phyloP scores from a whole-genome alignment of 1,140 invertebrate species.

The Papilio aristodemus region DNA sequence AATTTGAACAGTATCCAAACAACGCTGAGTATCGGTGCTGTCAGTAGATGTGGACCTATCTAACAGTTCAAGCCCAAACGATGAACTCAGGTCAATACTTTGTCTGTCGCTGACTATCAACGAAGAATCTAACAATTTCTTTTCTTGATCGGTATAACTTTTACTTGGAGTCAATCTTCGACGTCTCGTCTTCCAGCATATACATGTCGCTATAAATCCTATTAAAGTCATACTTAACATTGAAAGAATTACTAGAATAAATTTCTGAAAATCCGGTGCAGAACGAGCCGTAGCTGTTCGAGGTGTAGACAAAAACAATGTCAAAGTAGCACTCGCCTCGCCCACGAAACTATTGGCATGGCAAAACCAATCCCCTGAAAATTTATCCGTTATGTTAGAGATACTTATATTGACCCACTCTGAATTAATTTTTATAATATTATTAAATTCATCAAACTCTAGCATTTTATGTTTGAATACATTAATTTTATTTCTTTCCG shows the following conservation, averaged over 20 bases:
- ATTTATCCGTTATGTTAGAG: conserved; percentile 71
- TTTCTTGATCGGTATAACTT: conserved; percentile 92
- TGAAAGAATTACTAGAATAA: conserved; percentile 65
- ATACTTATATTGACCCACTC: conserved; percentile 75
- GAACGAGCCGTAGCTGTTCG: conserved; percentile 62
- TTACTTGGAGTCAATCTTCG: conserved; percentile 85
- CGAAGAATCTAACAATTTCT: conserved; percentile 87
- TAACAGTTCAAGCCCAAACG: conserved; percentile 82
- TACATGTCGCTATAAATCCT: conserved; percentile 64
- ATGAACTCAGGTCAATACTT: conserved; percentile 75
- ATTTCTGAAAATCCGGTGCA: conserved; percentile 70
- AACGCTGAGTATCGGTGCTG: conserved; percentile 61
- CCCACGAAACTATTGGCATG: conserved; percentile 69
- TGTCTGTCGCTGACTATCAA: conserved; percentile 87
- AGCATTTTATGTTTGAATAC: conserved; percentile 53
- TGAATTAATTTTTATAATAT: conserved; percentile 67
- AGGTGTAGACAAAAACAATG: conserved; percentile 67
- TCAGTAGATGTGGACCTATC: conserved; percentile 75
- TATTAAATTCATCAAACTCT: conserved; percentile 59
- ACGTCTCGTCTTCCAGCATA: conserved; percentile 74
- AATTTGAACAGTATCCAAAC: conserved; percentile 83
- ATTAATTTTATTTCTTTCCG: conserved; percentile 56
- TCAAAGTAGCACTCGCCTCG: conserved; percentile 64
- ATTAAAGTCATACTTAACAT: conserved; percentile 64
- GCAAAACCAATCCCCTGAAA: conserved; percentile 75